Percentiles rank a stretch among this genome's conserved stretches.
Evolutionary conservation across 2,888 invertebrate genomes (phyloP).

Genomic region (Elegia similella): DNA sequence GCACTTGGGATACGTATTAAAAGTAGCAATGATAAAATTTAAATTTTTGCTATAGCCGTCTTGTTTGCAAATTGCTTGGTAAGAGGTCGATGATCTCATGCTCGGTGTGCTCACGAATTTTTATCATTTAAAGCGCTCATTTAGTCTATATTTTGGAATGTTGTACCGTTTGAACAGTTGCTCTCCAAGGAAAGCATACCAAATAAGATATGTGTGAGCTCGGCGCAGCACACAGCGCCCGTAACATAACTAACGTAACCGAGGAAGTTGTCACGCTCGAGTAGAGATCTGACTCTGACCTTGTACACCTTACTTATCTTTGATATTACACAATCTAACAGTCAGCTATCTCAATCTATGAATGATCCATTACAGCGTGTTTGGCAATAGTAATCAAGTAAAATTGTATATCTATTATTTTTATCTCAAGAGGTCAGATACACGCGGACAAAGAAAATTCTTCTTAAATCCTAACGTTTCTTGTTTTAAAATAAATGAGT

Average conservation of each 20-base stretch:
- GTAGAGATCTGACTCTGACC: constrained; percentile 42
- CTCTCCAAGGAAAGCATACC: neutral
- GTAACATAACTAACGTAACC: constrained; percentile 21
- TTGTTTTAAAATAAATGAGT: neutral
- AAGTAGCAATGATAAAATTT: neutral
- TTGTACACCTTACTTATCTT: constrained; percentile 25
- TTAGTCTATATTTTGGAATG: neutral
- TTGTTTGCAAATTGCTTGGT: neutral
- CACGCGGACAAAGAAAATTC: neutral
- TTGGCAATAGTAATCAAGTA: neutral
- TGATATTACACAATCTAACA: constrained; percentile 3
- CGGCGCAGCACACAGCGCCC: constrained; percentile 5
- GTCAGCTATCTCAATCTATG: neutral
- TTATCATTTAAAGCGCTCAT: constrained; percentile 1
- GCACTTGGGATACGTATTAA: neutral
- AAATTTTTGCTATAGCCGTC: neutral
- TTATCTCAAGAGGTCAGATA: neutral
- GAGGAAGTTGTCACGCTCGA: constrained; percentile 39
- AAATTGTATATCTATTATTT: neutral
- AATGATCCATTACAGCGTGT: neutral
- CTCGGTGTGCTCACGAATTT: constrained; percentile 4
- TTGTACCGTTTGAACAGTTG: constrained; percentile 6
- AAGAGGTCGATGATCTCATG: constrained; percentile 8
- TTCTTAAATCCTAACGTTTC: neutral
- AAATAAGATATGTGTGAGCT: neutral